Base-by-base conservation (phyloP, 2,797 vertebrate genomes). In the Mormyrops boulengeri region DNA sequence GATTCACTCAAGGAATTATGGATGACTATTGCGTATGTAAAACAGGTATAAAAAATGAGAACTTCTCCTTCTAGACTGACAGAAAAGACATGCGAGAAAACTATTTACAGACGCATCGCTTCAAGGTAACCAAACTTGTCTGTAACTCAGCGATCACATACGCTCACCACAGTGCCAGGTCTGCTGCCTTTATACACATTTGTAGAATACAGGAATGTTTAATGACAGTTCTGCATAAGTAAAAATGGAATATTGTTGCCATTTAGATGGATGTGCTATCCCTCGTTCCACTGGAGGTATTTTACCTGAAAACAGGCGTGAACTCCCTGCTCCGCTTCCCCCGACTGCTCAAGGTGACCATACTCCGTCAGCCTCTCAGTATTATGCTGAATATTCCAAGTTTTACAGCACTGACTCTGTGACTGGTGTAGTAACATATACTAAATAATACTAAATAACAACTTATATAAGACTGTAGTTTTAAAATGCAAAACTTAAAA, bases 51-150 rank as follows among this genome's bases (percentile, higher is more conserved):
- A 77, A 41, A 47, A 22, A 85, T 85, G 12, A 41, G 22, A 88
- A 34, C 89, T 85, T 9, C 92, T 91, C 47, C 26, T 93, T 93
- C 50, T 92, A 99, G 98, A 96, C 95, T 0, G 95, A 97, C 52
- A 97, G 95, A 92, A 98, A 98, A 92, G 98, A 97, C 88, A 99
- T 99, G 98, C 96, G 96, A 26, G 93, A 97, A 50, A 92, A 99
- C 92, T 99, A 99, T 94, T 91, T 97, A 95, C 94, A 93, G 66
- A 97, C 98, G 0, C 94, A 92, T 0, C 96, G 97, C 80, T 99
- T 99, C 88, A 99, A 98, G 97, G 98, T 99, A 55, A 93, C 90
- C 30, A 2, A 11, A 7, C 30, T 73, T 14, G 12, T 17, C 69
- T 14, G 12, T 17, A 73, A 38, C 4, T 34, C 66, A 73, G 14